Base-by-base conservation (phyloP, 1,140 invertebrate genomes). In the Colletes latitarsis region DNA sequence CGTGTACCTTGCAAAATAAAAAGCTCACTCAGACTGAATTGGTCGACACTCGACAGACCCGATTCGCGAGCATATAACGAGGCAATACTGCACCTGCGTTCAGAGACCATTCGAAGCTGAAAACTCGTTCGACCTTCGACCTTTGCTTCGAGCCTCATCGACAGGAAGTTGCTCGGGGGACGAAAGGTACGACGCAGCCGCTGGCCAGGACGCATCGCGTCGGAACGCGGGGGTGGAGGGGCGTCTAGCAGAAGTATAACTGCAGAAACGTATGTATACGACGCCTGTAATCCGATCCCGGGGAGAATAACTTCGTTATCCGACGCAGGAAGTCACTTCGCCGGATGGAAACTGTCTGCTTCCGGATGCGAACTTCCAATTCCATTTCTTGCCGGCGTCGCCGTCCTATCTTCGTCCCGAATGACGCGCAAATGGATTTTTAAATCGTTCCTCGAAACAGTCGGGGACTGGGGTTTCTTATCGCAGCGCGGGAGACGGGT, bases 251-350 rank as follows among this genome's bases (percentile, higher is more conserved):
- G 52, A 70, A 70, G 39, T 82, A 70, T 82, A 76, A 80, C 70
- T 74, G 62, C 58, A 53, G 52, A 58, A 67, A 69, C 80, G 73
- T 21, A 67, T 77, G 66, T 76, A 69, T 80, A 83, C 73, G 66
- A 68, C 57, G 43, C 15, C 66, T 76, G 77, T 86, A 84, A 89
- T 88, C 86, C 77, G 80, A 75, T 84, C 82, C 77, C 73, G 21
- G 60, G 77, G 86, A 82, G 88, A 83, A 82, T 84, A 89, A 90
- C 86, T 87, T 90, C 87, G 85, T 89, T 88, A 90, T 87, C 81
- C 83, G 74, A 84, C 82, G 80, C 82, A 81, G 84, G 81, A 89
- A 89, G 83, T 84, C 83, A 88, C 66, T 81, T 46, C 66, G 57
- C 39, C 39, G 80, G 80, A 78, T 72, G 52, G 62, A 6, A 78